phyloP scores from a whole-genome alignment of 2,113 vertebrate genomes.

The Limanda limanda region DNA sequence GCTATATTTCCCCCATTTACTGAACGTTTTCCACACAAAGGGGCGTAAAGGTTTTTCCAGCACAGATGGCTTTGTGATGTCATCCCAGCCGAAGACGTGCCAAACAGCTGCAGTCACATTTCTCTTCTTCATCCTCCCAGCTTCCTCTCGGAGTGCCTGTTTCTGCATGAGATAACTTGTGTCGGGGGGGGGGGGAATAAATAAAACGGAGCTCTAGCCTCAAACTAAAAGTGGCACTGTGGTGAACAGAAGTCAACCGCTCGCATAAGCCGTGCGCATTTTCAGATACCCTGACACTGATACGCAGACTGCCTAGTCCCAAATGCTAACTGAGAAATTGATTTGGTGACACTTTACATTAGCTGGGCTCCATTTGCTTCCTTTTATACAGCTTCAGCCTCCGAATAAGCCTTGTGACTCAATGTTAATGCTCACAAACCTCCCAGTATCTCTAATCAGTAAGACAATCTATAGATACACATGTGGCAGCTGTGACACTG shows the following conservation, averaged over 20 bases:
- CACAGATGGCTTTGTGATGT: constrained; percentile 13
- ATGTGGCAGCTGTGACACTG: not conserved
- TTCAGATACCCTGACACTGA: not conserved
- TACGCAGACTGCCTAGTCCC: not conserved
- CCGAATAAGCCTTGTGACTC: not conserved
- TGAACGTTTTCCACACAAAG: not conserved
- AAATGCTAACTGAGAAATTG: not conserved
- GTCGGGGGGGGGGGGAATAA: not conserved
- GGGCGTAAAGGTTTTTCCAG: not conserved
- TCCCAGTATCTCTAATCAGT: not conserved
- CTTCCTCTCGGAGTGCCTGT: constrained; percentile 13
- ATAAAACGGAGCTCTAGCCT: not conserved
- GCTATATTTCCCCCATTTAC: not conserved
- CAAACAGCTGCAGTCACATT: constrained; percentile 40
- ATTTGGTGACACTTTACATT: constrained; percentile 9
- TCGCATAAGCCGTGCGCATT: not conserved
- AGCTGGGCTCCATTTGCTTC: not conserved
- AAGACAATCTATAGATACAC: not conserved
- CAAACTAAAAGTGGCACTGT: constrained; percentile 16
- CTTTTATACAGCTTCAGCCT: not conserved
- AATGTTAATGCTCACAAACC: not conserved
- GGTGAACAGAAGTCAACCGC: constrained; percentile 22
- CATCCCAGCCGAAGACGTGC: not conserved
- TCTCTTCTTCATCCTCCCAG: constrained; percentile 21
- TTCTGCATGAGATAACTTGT: constrained; percentile 4